Conservation (phyloP, 2,113 vertebrate genomes). For the Myotis yumanensis region DNA sequence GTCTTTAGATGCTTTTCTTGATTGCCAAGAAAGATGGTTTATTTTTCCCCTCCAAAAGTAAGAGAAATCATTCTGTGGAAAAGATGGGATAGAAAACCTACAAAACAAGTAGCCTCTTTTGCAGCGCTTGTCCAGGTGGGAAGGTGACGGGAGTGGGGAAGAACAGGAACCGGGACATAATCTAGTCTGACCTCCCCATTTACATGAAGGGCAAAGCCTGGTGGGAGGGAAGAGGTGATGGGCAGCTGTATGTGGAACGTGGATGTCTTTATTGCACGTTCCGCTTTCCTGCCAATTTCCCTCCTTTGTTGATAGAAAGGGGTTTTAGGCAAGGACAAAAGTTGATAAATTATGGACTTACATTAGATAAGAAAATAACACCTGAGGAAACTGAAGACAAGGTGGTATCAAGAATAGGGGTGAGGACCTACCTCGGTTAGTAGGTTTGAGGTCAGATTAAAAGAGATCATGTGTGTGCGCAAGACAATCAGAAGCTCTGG, state of each 20-base stretch:
- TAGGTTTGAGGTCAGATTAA: background rate
- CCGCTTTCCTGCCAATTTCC: background rate
- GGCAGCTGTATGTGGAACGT: background rate
- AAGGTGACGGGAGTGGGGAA: accelerated
- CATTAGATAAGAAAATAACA: background rate
- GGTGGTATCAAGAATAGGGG: background rate
- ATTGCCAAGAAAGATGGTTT: background rate
- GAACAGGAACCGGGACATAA: accelerated
- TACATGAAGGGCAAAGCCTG: background rate
- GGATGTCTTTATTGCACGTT: background rate
- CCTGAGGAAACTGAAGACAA: background rate
- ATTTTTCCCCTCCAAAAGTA: background rate
- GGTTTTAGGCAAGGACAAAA: background rate
- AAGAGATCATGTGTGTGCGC: accelerated
- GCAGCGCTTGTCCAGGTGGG: background rate
- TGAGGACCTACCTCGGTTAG: background rate
- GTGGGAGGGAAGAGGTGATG: too few species aligned
- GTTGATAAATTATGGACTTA: background rate
- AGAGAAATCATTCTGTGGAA: background rate
- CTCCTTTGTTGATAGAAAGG: background rate
- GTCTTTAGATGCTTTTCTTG: background rate
- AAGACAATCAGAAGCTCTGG: too few species aligned
- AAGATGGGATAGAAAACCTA: background rate
- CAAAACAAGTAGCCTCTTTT: background rate
- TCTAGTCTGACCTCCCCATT: background rate